A percentile compares a stretch with the other conserved stretches of the same genome.
Conservation (phyloP, 2,113 vertebrate species). For the Casuarius casuarius region DNA sequence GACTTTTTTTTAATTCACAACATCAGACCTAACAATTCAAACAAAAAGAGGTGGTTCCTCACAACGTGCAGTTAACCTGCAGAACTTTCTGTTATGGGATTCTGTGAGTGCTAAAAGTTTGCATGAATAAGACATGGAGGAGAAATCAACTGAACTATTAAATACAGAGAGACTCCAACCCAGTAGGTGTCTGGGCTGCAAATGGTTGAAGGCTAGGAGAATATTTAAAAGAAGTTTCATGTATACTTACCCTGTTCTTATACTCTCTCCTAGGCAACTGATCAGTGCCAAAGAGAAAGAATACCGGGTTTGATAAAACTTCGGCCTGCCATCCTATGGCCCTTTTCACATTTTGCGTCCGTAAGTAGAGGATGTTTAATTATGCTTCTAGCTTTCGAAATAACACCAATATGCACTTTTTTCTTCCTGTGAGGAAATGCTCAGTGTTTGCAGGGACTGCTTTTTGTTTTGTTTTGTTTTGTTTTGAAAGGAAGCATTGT, state of each 20-base stretch:
- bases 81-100: background rate
- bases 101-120: background rate
- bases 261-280: background rate
- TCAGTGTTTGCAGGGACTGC: slow-evolving; percentile 4
- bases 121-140: background rate
- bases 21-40: background rate
- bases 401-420: background rate
- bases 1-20: background rate
- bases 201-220: background rate
- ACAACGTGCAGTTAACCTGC: background rate
- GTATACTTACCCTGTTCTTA: background rate
- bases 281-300: background rate
- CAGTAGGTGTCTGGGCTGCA: background rate
- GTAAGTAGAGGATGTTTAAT: slow-evolving; percentile 33
- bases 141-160: background rate
- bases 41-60: background rate
- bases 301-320: background rate
- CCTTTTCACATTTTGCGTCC: background rate
- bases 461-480: background rate
- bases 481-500: background rate
- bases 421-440: slow-evolving; percentile 47
- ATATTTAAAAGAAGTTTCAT: slow-evolving; percentile 12
- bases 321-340: background rate
- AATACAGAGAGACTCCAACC: background rate
- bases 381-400: slow-evolving; percentile 23